Evolutionary conservation across 2,888 invertebrate genomes (phyloP).

Genomic region (Bembecia ichneumoniformis): DNA sequence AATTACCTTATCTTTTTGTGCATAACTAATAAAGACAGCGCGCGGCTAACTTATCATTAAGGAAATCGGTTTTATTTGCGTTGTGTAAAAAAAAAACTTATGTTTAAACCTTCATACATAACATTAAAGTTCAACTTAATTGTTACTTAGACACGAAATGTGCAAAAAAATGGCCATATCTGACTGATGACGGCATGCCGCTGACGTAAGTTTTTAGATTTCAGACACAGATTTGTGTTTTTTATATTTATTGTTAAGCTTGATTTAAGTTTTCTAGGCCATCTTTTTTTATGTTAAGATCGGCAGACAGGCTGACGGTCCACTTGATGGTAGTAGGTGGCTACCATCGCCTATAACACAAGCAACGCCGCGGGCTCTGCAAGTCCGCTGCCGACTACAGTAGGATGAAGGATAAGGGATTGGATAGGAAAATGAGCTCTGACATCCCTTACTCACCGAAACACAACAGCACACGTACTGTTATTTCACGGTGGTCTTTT

Average conservation of each 20-base stretch:
- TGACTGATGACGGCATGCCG: constrained; percentile 32
- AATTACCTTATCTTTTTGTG: neutral
- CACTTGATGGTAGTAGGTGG: too few relatives aligned
- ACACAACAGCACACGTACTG: too few relatives aligned
- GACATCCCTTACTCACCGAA: too few relatives aligned
- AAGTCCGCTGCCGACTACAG: too few relatives aligned
- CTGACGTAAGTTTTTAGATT: constrained; percentile 22
- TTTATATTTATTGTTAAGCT: constrained; percentile 12
- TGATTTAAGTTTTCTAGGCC: neutral
- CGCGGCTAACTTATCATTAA: neutral
- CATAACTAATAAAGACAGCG: neutral
- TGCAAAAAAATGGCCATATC: constrained; percentile 5
- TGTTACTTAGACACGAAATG: constrained; percentile 1
- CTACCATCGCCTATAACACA: too few relatives aligned
- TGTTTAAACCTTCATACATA: neutral
- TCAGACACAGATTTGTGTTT: constrained; percentile 23
- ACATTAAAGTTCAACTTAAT: constrained; percentile 2
- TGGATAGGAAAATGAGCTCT: too few relatives aligned
- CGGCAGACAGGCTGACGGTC: too few relatives aligned
- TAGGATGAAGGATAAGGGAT: too few relatives aligned
- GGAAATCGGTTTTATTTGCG: neutral
- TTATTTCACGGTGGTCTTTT: too few relatives aligned
- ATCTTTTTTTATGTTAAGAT: too few relatives aligned
- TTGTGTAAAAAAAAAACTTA: neutral
- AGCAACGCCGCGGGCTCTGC: too few relatives aligned